Percentiles rank a stretch among this genome's conserved stretches.
phyloP scores from a whole-genome alignment of 2,797 vertebrate species.

The Melanotaenia pygmaea region DNA sequence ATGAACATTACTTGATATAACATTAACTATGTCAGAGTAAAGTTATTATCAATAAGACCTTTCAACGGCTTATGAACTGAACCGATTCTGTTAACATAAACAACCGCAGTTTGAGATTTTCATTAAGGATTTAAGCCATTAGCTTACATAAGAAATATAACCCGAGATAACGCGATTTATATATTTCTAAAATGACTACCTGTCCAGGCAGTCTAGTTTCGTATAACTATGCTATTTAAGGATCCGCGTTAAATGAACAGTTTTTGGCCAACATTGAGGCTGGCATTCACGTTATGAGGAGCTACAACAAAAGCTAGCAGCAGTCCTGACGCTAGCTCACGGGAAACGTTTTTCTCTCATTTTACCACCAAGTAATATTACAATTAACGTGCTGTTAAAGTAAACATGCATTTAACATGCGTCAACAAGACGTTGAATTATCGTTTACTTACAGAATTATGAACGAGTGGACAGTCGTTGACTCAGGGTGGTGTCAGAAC shows the following conservation, averaged over 20 bases:
- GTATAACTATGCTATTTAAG: neutral
- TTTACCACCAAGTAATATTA: slow-evolving; percentile 13
- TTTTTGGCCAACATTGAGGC: slow-evolving; percentile 21
- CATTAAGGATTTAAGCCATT: slow-evolving; percentile 30
- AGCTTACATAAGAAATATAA: slow-evolving; percentile 23
- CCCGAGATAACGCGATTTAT: neutral
- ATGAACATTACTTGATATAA: neutral
- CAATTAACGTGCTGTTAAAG: neutral
- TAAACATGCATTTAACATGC: fast-evolving
- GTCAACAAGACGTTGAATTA: fast-evolving
- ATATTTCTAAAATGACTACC: neutral
- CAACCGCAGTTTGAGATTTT: slow-evolving; percentile 35
- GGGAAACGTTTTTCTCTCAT: slow-evolving; percentile 33
- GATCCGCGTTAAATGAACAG: neutral
- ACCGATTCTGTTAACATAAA: slow-evolving; percentile 32
- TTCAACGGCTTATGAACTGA: slow-evolving; percentile 20
- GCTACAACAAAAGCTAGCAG: slow-evolving; percentile 77
- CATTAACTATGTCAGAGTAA: neutral
- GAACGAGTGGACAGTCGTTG: slow-evolving; percentile 53
- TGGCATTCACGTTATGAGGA: slow-evolving; percentile 36
- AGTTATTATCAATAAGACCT: neutral
- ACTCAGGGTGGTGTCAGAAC: slow-evolving; percentile 61
- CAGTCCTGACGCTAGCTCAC: slow-evolving; percentile 61
- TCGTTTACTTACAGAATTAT: slow-evolving; percentile 67
- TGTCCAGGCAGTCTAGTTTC: neutral